Evolutionary conservation across 1,140 invertebrate species (phyloP).

Genomic region (Myzus persicae): DNA sequence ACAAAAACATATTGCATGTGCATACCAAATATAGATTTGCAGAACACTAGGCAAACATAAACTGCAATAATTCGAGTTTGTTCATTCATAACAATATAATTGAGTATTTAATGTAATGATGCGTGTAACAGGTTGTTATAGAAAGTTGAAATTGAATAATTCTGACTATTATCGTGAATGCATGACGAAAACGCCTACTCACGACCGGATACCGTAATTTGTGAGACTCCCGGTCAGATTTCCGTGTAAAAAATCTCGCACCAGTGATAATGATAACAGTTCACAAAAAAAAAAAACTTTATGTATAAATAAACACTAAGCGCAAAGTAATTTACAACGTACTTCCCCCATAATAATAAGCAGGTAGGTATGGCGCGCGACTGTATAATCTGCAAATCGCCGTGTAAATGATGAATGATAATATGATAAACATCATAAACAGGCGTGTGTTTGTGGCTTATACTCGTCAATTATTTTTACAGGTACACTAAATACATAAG

Average conservation of each 20-base stretch:
- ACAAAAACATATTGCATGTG: not conserved
- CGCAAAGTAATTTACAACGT: not conserved
- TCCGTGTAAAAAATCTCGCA: not conserved
- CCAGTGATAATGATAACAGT: not conserved
- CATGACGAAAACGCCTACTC: not conserved
- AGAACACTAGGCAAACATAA: not conserved
- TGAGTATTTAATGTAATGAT: not conserved
- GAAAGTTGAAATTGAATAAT: not conserved
- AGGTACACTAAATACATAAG: not conserved
- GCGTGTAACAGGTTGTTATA: not conserved
- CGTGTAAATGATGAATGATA: not conserved
- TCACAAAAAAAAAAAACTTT: not conserved
- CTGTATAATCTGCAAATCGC: not conserved
- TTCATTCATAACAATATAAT: constrained; percentile 1
- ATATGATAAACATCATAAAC: not conserved
- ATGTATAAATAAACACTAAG: not conserved
- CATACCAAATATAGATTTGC: not conserved
- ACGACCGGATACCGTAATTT: not conserved
- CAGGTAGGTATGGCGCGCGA: too few relatives aligned
- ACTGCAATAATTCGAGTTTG: not conserved
- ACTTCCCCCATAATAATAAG: not conserved
- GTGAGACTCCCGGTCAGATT: not conserved
- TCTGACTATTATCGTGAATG: not conserved
- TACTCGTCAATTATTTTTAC: not conserved
- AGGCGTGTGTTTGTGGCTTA: not conserved